These are phyloP conservation scores for Tiliacea aurago DNA, from an alignment of 2,888 invertebrate genomes.

Conservation along the genomic window DNA sequence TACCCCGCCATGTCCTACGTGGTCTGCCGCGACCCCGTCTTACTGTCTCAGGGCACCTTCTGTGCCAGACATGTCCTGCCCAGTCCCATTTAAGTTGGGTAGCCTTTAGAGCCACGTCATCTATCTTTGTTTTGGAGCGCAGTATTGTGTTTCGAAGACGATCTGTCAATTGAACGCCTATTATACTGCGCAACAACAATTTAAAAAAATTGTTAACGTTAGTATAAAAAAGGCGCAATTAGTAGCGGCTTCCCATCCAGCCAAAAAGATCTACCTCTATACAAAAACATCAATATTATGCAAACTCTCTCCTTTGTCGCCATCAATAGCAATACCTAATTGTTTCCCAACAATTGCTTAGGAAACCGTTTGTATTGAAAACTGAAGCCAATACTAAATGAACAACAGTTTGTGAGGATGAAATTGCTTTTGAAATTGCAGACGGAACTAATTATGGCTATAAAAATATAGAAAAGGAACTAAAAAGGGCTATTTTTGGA, in stretches of 20 bases:
- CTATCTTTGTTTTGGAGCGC: no score
- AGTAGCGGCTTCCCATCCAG: constrained; percentile 37
- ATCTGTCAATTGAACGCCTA: no score
- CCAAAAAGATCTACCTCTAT: constrained; percentile 6
- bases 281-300: constrained; percentile 61
- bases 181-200: no score
- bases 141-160: no score
- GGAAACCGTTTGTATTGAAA: constrained; percentile 51
- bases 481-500: constrained; percentile 60
- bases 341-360: constrained; percentile 54
- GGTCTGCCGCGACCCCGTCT: no score
- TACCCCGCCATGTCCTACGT: no score
- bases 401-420: constrained; percentile 45
- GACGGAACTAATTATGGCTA: constrained; percentile 80
- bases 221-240: constrained; percentile 18
- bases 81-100: no score
- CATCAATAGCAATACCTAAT: constrained; percentile 57
- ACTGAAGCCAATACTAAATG: constrained; percentile 55
- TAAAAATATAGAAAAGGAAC: constrained; percentile 69
- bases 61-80: no score
- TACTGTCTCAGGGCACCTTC: no score
- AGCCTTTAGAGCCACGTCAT: no score
- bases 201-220: no score
- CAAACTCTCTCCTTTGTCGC: constrained; percentile 45
- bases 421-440: constrained; percentile 68